Evolutionary conservation across 2,113 vertebrate species (phyloP).

Genomic region (Oceanites oceanicus): DNA sequence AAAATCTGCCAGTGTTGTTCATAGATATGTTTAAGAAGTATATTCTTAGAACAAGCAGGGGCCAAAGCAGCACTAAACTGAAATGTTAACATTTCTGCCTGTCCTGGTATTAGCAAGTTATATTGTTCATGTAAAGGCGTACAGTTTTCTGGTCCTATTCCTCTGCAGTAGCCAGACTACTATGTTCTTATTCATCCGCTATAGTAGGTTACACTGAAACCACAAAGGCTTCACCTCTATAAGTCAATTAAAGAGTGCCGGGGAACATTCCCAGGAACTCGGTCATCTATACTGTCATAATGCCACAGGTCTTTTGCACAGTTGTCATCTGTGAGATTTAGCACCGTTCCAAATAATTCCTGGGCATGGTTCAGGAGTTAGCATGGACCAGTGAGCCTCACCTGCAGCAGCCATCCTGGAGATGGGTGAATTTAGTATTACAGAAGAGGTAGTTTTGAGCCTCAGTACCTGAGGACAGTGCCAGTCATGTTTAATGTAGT

Average conservation of each 20-base stretch:
- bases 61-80: neutral
- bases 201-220: neutral
- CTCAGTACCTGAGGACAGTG: neutral
- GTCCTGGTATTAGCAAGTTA: neutral
- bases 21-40: neutral
- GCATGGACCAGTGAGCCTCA: neutral
- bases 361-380: neutral
- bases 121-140: too few relatives aligned
- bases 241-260: neutral
- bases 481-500: neutral
- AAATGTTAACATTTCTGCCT: neutral
- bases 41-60: neutral
- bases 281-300: rapidly evolving
- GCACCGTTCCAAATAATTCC: neutral
- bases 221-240: neutral
- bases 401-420: neutral
- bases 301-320: neutral
- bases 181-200: neutral
- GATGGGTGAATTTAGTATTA: neutral
- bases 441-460: neutral
- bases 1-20: neutral
- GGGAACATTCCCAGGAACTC: neutral
- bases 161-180: neutral
- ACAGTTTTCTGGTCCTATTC: neutral
- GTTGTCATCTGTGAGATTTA: neutral